Base-by-base conservation (phyloP, 2,888 invertebrate species). In the Thecophora atra region DNA sequence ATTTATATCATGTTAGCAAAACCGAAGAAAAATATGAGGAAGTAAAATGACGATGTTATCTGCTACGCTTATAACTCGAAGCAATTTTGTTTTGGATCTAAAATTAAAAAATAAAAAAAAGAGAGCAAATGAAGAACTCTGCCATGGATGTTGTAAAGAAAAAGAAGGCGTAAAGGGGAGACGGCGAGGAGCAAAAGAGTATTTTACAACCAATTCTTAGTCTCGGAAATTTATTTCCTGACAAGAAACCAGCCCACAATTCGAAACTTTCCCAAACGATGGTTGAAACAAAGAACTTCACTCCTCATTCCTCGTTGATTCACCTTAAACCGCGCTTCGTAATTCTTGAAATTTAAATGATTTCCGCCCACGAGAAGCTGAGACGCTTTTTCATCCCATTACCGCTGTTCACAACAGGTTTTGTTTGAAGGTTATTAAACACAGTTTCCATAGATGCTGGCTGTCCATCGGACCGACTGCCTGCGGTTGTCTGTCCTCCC, bases 351-450 rank as follows among this genome's bases (percentile, higher is more conserved):
- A 44, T 63, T 44, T n/a, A 63, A 63, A 63, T 63, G 63, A 44
- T 63, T 63, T 44, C 42, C 44, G 47, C 47, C 17, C 47, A 13
- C 13, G 7, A n/a, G n/a, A n/a, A n/a, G 62, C 44, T 42, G n/a
- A n/a, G 21, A 7, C 19, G 63, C 17, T 42, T 42, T 37, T 42
- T 42, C 21, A 13, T 63, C 62, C 42, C 37, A n/a, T 63, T 11
- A 11, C 62, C 21, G 63, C 19, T 42, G 63, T 44, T 44, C 42
- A 37, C 37, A 37, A 37, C 37, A 37, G 37, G 42, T 44, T 44
- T 44, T 44, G 42, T 44, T 63, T 44, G 15, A 21, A 42, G 63
- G 42, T 44, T 63, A 63, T 44, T 63, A 63, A 63, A 63, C 63
- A 63, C 44, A 44, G 44, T 44, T 42, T 11, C 21, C 63, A n/a